phyloP scores from a whole-genome alignment of 2,113 vertebrate species.

The Maccullochella peelii region DNA sequence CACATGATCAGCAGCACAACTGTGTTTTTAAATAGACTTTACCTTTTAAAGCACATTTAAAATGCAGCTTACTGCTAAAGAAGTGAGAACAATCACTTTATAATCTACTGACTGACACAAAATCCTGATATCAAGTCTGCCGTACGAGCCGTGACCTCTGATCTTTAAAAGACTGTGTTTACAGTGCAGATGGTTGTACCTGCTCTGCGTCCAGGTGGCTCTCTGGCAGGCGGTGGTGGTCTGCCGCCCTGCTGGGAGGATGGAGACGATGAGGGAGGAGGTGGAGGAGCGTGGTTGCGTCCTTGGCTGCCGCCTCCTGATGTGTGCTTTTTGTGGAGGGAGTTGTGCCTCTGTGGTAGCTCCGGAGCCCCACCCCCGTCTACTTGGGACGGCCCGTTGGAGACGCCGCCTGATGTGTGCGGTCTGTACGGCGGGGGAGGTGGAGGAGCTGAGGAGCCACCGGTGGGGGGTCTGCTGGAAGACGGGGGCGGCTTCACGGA shows the following conservation, averaged over 20 bases:
- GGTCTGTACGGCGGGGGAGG: conserved; percentile 89
- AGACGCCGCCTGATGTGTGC: conserved; percentile 83
- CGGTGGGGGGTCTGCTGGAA: conserved; percentile 83
- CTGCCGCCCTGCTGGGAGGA: conserved; percentile 70
- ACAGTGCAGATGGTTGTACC: conserved; percentile 64
- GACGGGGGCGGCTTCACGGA: conserved; percentile 85
- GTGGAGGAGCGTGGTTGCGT: conserved; percentile 83
- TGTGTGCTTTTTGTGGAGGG: conserved; percentile 90
- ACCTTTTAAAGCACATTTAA: too few relatives aligned
- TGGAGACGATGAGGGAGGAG: conserved; percentile 78
- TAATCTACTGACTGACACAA: background rate
- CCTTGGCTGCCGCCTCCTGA: conserved; percentile 82
- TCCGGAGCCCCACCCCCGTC: conserved; percentile 90
- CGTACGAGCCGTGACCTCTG: background rate
- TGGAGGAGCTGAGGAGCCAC: conserved; percentile 84
- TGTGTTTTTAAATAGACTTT: background rate
- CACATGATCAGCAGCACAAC: too few relatives aligned
- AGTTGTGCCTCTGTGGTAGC: conserved; percentile 96
- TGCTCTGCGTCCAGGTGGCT: conserved; percentile 83
- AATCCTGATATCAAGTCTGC: background rate
- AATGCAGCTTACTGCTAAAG: too few relatives aligned
- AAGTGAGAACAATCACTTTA: background rate
- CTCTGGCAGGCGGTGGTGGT: conserved; percentile 85
- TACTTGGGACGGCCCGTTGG: conserved; percentile 89
- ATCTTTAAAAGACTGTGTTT: background rate